These are phyloP conservation scores for Rhynchophorus ferrugineus DNA, from an alignment of 1,140 invertebrate species.

Conservation along the genomic window DNA sequence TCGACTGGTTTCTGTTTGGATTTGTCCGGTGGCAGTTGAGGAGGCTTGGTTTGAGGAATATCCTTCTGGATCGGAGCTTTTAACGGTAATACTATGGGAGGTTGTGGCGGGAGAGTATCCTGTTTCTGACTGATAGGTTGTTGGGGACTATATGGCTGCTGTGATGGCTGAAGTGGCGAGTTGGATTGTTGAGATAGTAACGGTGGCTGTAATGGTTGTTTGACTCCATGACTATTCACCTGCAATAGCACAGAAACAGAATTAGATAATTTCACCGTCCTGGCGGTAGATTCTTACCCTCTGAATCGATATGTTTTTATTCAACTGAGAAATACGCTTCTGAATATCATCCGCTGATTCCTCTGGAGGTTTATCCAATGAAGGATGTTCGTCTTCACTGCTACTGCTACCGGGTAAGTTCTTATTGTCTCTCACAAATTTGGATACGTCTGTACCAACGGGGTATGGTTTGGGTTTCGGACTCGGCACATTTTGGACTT, in stretches of 20 bases:
- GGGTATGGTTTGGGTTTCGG: slow-evolving; percentile 40
- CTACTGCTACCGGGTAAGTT: slow-evolving; percentile 14
- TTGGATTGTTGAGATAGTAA: not conserved
- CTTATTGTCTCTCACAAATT: slow-evolving; percentile 2
- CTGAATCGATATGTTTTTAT: slow-evolving; percentile 33
- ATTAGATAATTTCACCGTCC: too few relatives aligned
- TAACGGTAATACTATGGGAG: not conserved
- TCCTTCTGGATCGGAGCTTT: slow-evolving; percentile 1
- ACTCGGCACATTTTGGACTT: slow-evolving; percentile 26
- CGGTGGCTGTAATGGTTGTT: slow-evolving; percentile 12
- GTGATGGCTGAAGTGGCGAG: too few relatives aligned
- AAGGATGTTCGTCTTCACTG: slow-evolving; percentile 22
- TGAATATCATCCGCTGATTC: slow-evolving; percentile 25
- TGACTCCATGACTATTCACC: slow-evolving; percentile 12
- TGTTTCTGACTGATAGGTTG: not conserved
- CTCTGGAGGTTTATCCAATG: not conserved
- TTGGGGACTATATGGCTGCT: too few relatives aligned
- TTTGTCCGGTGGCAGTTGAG: slow-evolving; percentile 2
- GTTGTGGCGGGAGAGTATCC: slow-evolving; percentile 2
- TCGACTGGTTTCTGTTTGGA: slow-evolving; percentile 12
- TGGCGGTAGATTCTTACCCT: too few relatives aligned
- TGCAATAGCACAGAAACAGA: not conserved
- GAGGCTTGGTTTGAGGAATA: slow-evolving; percentile 1
- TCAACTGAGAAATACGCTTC: slow-evolving; percentile 27
- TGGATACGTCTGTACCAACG: slow-evolving; percentile 34